Evolutionary conservation across 1,140 invertebrate genomes (phyloP), one percentile per base, ranked within the genome.

Genomic region (Heliconius eleuchia): DNA sequence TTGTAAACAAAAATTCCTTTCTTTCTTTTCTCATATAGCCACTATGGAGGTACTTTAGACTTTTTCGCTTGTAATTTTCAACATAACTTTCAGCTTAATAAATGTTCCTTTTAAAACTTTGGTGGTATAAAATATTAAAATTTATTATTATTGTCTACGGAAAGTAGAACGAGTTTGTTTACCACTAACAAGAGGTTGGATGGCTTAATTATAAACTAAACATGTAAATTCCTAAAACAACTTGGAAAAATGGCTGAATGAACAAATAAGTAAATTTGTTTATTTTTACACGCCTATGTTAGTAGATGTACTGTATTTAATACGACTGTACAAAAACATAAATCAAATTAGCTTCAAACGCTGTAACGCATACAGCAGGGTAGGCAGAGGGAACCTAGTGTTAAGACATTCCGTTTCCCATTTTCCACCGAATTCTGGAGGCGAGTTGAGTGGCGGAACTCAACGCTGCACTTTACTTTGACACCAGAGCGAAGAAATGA

Each of bases 51-150:
- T 23, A 23, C 57, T 60, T 60, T n/a, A 27, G n/a, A 27, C 19
- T 27, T 60, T 60, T 66, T 66, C 27, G 60, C n/a, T 66, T 66
- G 23, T 27, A 66, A 66, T 66, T 66, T 30, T 66, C n/a, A 4
- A 66, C 57, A 66, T 66, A 27, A 66, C 23, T 66, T 66, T 27
- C 60, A 66, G 23, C 23, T 30, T 66, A 11, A 66, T 66, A 66
- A 66, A 66, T 66, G 60, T 66, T 66, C 23, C 60, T 66, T 66
- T 66, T 66, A 66, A 66, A 66, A 66, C 60, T 66, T 66, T 27
- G 60, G 60, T 66, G 23, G 23, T 66, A 66, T 66, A 66, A 66
- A 30, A 66, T 66, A 66, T 66, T 66, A 27, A 66, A 66, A 66
- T 66, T 66, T 66, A 66, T 66, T 66, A 66, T 66, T 66, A 66